Evolutionary conservation across 2,797 vertebrate genomes (phyloP), one percentile per base, ranked within the genome.

Genomic region (Dallia pectoralis): DNA sequence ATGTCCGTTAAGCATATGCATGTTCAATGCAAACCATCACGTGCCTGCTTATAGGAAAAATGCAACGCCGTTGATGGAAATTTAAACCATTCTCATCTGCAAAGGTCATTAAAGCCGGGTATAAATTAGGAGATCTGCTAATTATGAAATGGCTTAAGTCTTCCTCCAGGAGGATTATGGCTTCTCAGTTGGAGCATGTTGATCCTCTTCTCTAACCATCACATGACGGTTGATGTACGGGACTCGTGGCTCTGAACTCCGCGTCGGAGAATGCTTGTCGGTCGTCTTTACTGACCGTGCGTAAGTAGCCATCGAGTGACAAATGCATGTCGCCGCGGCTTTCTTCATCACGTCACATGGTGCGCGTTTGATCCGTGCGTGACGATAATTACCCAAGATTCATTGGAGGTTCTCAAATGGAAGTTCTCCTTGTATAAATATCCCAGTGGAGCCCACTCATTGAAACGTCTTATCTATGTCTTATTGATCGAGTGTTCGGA

Each of bases 101-200:
- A 90, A 89, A 93, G 89, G 90, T 93, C 90, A 92, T 93, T 93
- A 91, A 90, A 91, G 89, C 78, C 86, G 86, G 82, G 89, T 88
- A 88, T 92, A 91, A 91, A 91, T 93, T 92, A 92, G 88, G 90
- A 91, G 92, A 89, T 88, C 90, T 85, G 82, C 89, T 93, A 93
- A 94, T 93, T 92, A 92, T 93, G 90, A 91, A 92, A 92, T 91
- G 90, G 90, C 90, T 93, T 92, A 93, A 92, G 90, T 92, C 87
- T 89, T 90, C 88, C 91, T 91, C 91, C 87, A 89, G 87, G 83
- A 82, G 92, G 92, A 92, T 92, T 93, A 92, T 90, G 90, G 89
- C 91, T 91, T 77, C 90, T 90, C 90, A 85, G 91, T 92, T 89
- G 82, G 90, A 91, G 87, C 89, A 88, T 89, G 91, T 90, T 91